Evolutionary conservation across 2,888 invertebrate species (phyloP).

Genomic region (Gisinianus flammeolus): DNA sequence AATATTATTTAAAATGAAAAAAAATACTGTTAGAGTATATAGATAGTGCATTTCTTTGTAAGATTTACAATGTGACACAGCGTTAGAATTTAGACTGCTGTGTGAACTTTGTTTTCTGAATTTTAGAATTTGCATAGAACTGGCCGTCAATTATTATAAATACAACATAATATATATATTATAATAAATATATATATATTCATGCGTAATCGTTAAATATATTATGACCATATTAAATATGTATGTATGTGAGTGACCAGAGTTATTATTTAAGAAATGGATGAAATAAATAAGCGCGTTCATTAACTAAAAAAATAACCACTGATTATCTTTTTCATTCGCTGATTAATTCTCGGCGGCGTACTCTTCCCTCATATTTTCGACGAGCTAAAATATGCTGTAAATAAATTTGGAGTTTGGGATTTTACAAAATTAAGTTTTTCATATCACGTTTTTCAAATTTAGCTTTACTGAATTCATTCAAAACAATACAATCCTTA

Average conservation of each 20-base stretch:
- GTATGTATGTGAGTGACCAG: conserved; percentile 43
- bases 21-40: neutral
- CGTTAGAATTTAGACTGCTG: conserved; percentile 5
- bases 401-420: no score
- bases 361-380: no score
- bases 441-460: no score
- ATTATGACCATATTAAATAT: conserved; percentile 29
- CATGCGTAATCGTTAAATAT: conserved; percentile 36
- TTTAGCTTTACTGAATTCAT: no score
- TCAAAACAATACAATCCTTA: no score
- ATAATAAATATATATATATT: conserved; percentile 34
- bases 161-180: conserved; percentile 3
- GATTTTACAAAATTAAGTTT: no score
- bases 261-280: conserved; percentile 43
- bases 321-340: no score
- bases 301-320: conserved; percentile 22
- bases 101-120: neutral
- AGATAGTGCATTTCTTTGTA: conserved; percentile 35
- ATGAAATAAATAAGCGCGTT: conserved; percentile 41
- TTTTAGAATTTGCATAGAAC: conserved; percentile 21
- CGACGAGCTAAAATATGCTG: no score
- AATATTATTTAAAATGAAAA: neutral
- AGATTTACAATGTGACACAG: conserved; percentile 23
- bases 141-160: conserved; percentile 27
- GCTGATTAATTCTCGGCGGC: no score